Percentiles rank a stretch among this genome's conserved stretches.
Evolutionary conservation across 2,113 vertebrate genomes (phyloP).

Genomic region (Natator depressus): DNA sequence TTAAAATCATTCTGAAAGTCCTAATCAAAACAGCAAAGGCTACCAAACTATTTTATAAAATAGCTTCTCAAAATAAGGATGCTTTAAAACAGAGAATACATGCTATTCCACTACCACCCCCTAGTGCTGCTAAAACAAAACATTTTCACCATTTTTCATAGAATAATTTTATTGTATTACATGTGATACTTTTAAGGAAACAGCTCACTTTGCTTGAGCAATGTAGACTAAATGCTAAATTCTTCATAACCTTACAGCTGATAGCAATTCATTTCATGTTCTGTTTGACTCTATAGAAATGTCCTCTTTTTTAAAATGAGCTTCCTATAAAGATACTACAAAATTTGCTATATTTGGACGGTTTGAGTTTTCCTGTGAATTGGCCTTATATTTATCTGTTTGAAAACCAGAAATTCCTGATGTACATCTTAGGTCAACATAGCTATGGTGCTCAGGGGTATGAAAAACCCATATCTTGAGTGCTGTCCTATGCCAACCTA

Average conservation of each 20-base stretch:
- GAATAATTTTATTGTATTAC: background rate
- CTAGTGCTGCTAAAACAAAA: background rate
- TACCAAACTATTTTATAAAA: background rate
- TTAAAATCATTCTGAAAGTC: background rate
- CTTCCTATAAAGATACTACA: background rate
- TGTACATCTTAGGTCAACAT: background rate
- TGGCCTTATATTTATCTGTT: background rate
- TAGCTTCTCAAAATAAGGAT: background rate
- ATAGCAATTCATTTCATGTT: background rate
- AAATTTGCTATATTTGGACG: background rate
- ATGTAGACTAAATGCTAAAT: background rate
- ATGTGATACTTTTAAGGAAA: background rate
- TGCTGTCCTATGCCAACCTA: too few species aligned
- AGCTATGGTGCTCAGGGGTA: too few species aligned
- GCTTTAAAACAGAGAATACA: background rate
- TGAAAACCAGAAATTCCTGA: conserved; percentile 30
- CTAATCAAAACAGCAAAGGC: background rate
- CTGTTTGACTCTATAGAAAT: background rate
- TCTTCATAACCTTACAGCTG: background rate
- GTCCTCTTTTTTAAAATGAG: background rate
- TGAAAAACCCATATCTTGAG: too few species aligned
- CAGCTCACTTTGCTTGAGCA: background rate
- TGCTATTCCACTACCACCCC: background rate
- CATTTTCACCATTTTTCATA: background rate
- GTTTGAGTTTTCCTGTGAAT: background rate